phyloP scores from a whole-genome alignment of 2,113 vertebrate genomes.

The Hypanus sabinus region DNA sequence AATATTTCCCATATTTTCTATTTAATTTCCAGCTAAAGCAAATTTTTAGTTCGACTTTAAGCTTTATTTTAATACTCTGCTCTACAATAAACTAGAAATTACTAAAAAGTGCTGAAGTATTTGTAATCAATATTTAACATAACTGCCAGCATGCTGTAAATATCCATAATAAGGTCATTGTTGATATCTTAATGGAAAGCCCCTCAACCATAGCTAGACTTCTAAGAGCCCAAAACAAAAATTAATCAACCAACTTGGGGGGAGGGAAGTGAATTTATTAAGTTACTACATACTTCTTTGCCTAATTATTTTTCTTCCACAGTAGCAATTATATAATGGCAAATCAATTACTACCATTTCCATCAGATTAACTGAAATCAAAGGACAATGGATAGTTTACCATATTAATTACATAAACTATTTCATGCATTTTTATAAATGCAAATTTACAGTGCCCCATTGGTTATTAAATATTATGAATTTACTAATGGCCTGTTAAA shows the following conservation, averaged over 20 bases:
- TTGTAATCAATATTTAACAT: not conserved
- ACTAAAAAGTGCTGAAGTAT: not conserved
- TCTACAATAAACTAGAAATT: not conserved
- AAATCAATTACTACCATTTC: not conserved
- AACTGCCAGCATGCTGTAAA: not conserved
- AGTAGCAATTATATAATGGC: not conserved
- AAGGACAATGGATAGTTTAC: not conserved
- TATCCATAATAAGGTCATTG: not conserved
- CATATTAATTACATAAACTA: not conserved
- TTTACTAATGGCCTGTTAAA: not conserved
- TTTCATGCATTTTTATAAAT: constrained; percentile 10
- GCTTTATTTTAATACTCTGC: not conserved
- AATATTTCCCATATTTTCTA: no score
- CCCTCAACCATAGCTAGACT: not conserved
- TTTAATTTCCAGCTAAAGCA: not conserved
- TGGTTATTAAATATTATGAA: not conserved
- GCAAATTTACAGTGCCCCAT: not conserved
- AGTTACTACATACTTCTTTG: constrained; percentile 1
- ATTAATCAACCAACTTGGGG: not conserved
- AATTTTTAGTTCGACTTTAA: not conserved
- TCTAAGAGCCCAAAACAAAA: not conserved
- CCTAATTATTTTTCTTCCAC: not conserved
- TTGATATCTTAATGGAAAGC: not conserved
- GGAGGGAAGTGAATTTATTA: not conserved
- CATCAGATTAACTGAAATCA: not conserved